A percentile compares a stretch with the other conserved stretches of the same genome.
Conservation (phyloP, 2,888 invertebrate species). For the Scrobipalpa atriplicella region DNA sequence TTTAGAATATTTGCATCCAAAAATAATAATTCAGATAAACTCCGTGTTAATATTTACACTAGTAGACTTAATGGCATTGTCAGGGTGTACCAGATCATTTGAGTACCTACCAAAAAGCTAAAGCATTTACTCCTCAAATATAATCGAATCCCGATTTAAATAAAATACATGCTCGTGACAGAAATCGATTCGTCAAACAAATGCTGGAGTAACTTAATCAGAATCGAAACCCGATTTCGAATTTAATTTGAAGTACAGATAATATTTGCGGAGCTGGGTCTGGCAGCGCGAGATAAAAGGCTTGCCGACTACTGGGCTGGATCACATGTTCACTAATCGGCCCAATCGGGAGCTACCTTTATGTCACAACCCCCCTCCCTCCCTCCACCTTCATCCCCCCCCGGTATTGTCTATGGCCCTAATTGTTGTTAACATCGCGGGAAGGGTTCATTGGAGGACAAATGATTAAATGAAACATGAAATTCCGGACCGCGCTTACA, state of each 20-base stretch:
- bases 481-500: slow-evolving; percentile 17
- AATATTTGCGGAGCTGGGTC: slow-evolving; percentile 53
- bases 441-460: slow-evolving; percentile 27
- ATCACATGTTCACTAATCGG: slow-evolving; percentile 56
- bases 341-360: slow-evolving; percentile 35
- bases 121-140: too few relatives aligned
- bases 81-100: too few relatives aligned
- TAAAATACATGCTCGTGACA: not conserved
- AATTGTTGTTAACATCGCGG: slow-evolving; percentile 31
- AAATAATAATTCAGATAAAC: not conserved
- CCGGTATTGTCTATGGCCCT: slow-evolving; percentile 25
- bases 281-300: slow-evolving; percentile 63
- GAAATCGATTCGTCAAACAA: slow-evolving; percentile 8
- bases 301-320: slow-evolving; percentile 53
- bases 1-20: not conserved
- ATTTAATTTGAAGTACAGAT: slow-evolving; percentile 60
- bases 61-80: not conserved
- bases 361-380: slow-evolving; percentile 24
- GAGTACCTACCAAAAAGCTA: too few relatives aligned
- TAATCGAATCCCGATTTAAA: too few relatives aligned
- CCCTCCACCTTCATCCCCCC: not conserved
- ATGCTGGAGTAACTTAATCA: slow-evolving; percentile 36
- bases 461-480: slow-evolving; percentile 29
- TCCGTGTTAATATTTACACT: not conserved
- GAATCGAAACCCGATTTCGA: slow-evolving; percentile 58